Evolutionary conservation across 1,140 invertebrate genomes (phyloP), one percentile per base, ranked within the genome.

Genomic region (Euwallacea fornicatus): DNA sequence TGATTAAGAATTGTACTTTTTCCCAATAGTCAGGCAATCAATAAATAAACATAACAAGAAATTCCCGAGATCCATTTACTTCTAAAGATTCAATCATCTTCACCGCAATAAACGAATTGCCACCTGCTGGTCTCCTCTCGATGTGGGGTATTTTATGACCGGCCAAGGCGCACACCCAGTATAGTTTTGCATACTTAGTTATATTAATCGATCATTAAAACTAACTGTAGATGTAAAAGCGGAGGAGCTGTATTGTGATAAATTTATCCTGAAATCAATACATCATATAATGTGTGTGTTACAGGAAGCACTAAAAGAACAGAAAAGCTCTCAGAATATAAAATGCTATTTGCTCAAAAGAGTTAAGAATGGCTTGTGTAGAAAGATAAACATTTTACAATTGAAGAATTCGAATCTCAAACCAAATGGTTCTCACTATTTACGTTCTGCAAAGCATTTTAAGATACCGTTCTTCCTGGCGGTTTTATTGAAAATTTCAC

Each of bases 321-420:
- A 2, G 6, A 46, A n/a, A 66, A 44, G 44, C 53, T 46, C 55
- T 56, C 54, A 11, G 7, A 7, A 47, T 53, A 11, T 21, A 64
- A 53, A 8, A 64, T 53, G 47, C 44, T 66, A 44, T 68, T 68
- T 68, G 56, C 42, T 43, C 66, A 60, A 63, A 50, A 16, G 44
- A 65, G 21, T 65, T 42, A 65, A 53, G 55, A 59, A 68, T 56
- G 64, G 64, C 53, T 43, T 66, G 64, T 66, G 64, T 56, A 44
- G 66, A 59, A 68, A 59, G 66, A 68, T 60, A 68, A 68, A 68
- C 43, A 68, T 68, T 60, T 59, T 60, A 60, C 43, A 68, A 47
- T 43, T 60, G 41, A 7, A 56, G 56, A 68, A 68, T 68, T 68
- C 55, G 66, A 68, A 60, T 50, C 55, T 58, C 53, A 66, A 66